These are phyloP conservation scores for Muscina levida DNA, from an alignment of 2,888 invertebrate genomes.

Conservation along the genomic window DNA sequence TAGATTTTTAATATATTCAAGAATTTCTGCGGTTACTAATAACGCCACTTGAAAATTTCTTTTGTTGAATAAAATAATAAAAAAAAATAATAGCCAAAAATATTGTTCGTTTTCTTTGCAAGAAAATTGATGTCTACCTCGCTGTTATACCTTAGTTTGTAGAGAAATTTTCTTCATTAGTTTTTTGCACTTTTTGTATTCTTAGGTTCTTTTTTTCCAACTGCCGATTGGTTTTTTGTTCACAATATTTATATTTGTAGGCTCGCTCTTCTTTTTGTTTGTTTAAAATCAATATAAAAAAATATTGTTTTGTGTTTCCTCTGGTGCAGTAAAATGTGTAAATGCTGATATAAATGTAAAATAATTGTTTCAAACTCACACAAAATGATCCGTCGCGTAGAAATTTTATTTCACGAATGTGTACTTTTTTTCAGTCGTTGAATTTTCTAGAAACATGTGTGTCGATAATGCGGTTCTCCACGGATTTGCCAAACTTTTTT, in stretches of 20 bases:
- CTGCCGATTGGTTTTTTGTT: no score
- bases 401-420: constrained; percentile 67
- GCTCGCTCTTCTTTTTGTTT: no score
- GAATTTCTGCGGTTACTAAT: no score
- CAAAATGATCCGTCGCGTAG: constrained; percentile 65
- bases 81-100: not conserved
- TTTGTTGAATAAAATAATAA: not conserved
- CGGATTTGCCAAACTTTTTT: not conserved
- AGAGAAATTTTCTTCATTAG: not conserved
- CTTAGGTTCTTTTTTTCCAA: not conserved
- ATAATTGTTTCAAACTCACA: constrained; percentile 65
- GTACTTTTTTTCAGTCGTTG: constrained; percentile 55
- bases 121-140: no score
- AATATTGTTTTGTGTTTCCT: constrained; percentile 21
- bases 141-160: no score
- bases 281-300: no score
- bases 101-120: not conserved
- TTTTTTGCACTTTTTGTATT: constrained; percentile 52
- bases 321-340: constrained; percentile 12
- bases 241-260: no score
- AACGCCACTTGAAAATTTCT: no score
- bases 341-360: constrained; percentile 40
- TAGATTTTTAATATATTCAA: no score
- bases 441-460: constrained; percentile 65
- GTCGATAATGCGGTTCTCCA: constrained; percentile 51